Percentiles rank a stretch among this genome's conserved stretches.
These are phyloP conservation scores for Borostomias antarcticus DNA, from an alignment of 2,797 vertebrate species.

Conservation along the genomic window DNA sequence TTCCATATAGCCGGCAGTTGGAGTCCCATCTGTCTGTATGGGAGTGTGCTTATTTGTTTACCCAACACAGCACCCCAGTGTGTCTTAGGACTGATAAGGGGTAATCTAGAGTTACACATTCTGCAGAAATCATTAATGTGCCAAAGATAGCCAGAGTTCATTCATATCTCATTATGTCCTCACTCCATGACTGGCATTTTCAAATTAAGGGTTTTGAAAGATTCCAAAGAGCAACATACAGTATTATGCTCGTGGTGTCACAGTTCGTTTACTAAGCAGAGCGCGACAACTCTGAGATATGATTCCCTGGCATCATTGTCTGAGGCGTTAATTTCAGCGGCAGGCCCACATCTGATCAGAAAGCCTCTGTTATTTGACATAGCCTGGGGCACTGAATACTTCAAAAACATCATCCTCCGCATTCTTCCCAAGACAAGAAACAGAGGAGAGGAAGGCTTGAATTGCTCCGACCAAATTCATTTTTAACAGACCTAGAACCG, in stretches of 20 bases:
- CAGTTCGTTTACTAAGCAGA: constrained; percentile 57
- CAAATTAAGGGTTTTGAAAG: constrained; percentile 69
- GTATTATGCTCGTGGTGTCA: constrained; percentile 63
- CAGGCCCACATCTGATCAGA: constrained; percentile 72
- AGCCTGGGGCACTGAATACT: constrained; percentile 75
- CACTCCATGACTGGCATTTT: constrained; percentile 79
- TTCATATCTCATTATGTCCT: constrained; percentile 81
- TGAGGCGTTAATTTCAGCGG: constrained; percentile 73
- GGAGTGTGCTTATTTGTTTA: constrained; percentile 73
- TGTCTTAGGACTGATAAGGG: constrained; percentile 77
- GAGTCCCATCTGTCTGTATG: constrained; percentile 61
- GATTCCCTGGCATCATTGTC: constrained; percentile 73
- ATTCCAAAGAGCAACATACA: constrained; percentile 66
- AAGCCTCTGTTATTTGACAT: constrained; percentile 74
- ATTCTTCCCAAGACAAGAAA: constrained; percentile 59
- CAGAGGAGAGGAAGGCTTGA: constrained; percentile 59
- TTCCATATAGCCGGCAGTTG: constrained; percentile 71
- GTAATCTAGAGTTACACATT: constrained; percentile 74
- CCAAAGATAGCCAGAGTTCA: constrained; percentile 70
- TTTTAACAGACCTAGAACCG: constrained; percentile 50
- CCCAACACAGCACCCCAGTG: constrained; percentile 64
- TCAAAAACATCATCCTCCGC: constrained; percentile 68
- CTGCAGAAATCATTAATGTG: constrained; percentile 74
- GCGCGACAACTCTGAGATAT: constrained; percentile 50
- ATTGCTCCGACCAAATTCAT: constrained; percentile 62